Evolutionary conservation across 2,888 invertebrate species (phyloP), one percentile per base, ranked within the genome.

Genomic region (Sympetrum striolatum): DNA sequence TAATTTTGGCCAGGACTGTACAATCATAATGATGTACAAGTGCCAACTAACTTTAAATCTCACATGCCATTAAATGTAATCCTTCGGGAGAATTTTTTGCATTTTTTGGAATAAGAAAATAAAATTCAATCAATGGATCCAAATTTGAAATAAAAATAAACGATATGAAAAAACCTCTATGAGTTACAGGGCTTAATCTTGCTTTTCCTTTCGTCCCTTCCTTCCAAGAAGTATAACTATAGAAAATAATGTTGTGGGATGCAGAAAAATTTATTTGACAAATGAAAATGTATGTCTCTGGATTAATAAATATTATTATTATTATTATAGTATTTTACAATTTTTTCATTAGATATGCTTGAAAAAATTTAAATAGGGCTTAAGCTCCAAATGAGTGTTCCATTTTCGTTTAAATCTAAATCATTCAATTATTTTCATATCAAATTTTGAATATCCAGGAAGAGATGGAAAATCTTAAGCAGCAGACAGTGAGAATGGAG

Each of bases 401-500:
- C 10, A 22, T 39, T 18, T 18, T 81, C 18, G n/a, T 22, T n/a
- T 25, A 25, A 8, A 53, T 10, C 5, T 14, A 18, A 39, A 25
- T 82, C 15, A 81, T 1, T 25, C 44, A 90, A 2, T 15, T 53
- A 3, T 22, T 90, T 90, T 58, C 18, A 25, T 44, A 35, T 48
- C 22, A n/a, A 37, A 44, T 44, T 3, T 1, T 53, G 18, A 18
- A 53, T 18, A 53, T 53, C 18, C 82, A 94, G 95, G 97, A 97
- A 92, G 97, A 97, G 93, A 96, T 97, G 95, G 96, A 97, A 93
- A 95, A 96, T 90, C 94, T 96, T 90, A 96, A 96, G 92, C 96
- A 96, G 92, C 96, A 97, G 92, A 97, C 98, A 35, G 98, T 98
- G 93, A 95, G 97, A 91, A 96, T 96, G 94, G 96, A 96, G 91